These are phyloP conservation scores for Geococcyx californianus DNA, from an alignment of 2,113 vertebrate genomes.

Conservation along the genomic window DNA sequence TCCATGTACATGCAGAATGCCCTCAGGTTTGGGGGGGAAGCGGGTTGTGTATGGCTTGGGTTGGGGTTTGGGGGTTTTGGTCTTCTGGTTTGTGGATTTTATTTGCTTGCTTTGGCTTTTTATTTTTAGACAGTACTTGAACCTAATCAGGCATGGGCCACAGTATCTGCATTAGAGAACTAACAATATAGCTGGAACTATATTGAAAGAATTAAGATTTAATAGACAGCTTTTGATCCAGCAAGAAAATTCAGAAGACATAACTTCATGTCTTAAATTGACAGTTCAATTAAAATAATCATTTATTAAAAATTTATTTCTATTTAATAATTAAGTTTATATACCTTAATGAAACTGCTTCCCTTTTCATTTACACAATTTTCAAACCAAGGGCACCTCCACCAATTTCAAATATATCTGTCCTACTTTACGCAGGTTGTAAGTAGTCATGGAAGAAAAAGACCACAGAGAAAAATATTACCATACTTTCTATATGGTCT, in stretches of 20 bases:
- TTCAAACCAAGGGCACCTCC: background rate
- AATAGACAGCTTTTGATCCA: background rate
- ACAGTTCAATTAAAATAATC: background rate
- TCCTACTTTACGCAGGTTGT: background rate
- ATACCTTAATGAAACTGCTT: background rate
- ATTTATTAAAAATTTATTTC: background rate
- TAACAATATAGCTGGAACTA: background rate
- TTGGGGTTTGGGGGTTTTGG: background rate
- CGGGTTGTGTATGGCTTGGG: background rate
- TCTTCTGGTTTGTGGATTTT: background rate
- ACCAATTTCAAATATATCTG: background rate
- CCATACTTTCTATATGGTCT: background rate
- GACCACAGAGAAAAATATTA: background rate
- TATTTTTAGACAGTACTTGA: background rate
- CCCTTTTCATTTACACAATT: background rate
- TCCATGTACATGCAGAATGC: background rate
- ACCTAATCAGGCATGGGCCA: background rate
- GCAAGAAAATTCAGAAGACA: background rate
- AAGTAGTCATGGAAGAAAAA: background rate
- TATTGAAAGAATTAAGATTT: background rate
- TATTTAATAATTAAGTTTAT: background rate
- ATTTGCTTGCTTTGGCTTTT: background rate
- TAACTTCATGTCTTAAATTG: background rate
- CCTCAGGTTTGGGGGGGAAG: background rate
- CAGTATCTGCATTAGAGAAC: background rate